Evolutionary conservation across 2,888 invertebrate species (phyloP).

Genomic region (Xestoiulus laeticollis): DNA sequence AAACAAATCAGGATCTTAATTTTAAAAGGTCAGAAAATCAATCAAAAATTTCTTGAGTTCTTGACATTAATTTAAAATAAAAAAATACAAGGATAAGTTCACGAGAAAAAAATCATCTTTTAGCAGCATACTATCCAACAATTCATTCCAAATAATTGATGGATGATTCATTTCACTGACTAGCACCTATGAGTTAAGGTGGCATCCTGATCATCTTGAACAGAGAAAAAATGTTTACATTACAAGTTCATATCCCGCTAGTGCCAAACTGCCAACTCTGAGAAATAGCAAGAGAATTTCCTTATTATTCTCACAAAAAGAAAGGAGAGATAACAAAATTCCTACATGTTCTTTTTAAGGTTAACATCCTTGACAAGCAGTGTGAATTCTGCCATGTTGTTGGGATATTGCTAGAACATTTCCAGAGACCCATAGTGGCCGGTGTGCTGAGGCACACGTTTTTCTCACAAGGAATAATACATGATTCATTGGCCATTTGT

Average conservation of each 20-base stretch:
- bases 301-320: neutral
- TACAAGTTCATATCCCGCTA: slow-evolving; percentile 1
- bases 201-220: neutral
- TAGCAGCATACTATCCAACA: neutral
- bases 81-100: neutral
- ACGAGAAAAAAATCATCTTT: neutral
- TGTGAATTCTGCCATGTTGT: slow-evolving; percentile 9
- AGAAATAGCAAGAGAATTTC: neutral
- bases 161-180: neutral
- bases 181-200: neutral
- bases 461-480: neutral
- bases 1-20: no score
- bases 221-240: neutral
- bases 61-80: no score
- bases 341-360: neutral
- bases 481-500: neutral
- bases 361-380: neutral
- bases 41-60: neutral
- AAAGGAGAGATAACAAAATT: neutral
- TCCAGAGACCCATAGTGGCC: neutral
- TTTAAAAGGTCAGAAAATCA: neutral
- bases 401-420: neutral
- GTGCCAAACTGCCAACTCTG: neutral
- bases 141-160: neutral
- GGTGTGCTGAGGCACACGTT: neutral